These are phyloP conservation scores for Archips crataeganus DNA, from an alignment of 2,888 invertebrate species.

Conservation along the genomic window DNA sequence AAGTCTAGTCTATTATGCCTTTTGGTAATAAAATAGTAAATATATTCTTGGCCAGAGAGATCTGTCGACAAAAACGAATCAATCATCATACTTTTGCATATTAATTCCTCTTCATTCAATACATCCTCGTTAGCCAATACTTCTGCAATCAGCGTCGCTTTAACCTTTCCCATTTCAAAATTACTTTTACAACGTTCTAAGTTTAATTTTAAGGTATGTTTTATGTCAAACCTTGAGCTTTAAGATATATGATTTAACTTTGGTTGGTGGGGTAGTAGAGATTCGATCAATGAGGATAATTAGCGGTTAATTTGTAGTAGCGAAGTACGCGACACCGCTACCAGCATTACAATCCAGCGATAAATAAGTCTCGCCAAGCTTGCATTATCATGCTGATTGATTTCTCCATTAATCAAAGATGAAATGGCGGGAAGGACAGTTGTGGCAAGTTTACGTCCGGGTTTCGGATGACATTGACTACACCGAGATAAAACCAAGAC, in stretches of 20 bases:
- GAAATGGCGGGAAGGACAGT: neutral
- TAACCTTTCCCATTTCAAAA: constrained; percentile 16
- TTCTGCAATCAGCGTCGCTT: constrained; percentile 23
- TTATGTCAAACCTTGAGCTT: neutral
- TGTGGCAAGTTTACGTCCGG: neutral
- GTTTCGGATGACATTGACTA: too few relatives aligned
- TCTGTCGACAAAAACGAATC: neutral
- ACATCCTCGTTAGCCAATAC: neutral
- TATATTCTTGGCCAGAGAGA: neutral
- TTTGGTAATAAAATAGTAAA: too few relatives aligned
- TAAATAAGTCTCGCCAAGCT: neutral
- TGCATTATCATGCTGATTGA: neutral
- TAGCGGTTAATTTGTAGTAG: constrained; percentile 19
- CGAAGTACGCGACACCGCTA: constrained; percentile 5
- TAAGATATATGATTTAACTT: neutral
- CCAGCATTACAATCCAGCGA: neutral
- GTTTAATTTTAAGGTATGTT: neutral
- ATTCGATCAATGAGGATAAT: constrained; percentile 10
- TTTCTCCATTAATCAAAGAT: neutral
- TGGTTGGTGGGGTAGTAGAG: neutral
- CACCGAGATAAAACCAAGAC: too few relatives aligned
- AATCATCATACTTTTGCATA: neutral
- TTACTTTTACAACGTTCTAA: neutral
- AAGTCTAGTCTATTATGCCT: too few relatives aligned
- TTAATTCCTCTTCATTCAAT: constrained; percentile 1